Base-by-base conservation (phyloP, 2,113 vertebrate genomes). In the Cranoglanis bouderius region DNA sequence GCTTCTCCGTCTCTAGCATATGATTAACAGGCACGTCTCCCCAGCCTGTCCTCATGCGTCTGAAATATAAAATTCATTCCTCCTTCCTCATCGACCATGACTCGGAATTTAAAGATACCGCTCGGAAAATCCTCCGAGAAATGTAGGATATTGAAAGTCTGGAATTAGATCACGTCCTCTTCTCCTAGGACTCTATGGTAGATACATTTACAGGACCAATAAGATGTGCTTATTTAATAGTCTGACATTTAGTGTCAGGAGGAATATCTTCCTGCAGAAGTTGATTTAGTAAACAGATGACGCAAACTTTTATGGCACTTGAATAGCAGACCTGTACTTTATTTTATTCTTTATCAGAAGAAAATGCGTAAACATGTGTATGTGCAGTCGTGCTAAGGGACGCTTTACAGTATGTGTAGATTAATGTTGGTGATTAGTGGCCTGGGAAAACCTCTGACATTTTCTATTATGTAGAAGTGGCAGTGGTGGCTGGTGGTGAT, bases 401-500 rank as follows among this genome's bases (percentile, higher is more conserved):
- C 2, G 0, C 16, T 81, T 14, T 18, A 49, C 46, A 49, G 46
- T 10, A 81, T 9, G 49, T 53, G 6, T 3, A 18, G 29, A 19
- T 49, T 51, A 51, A n/a, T 51, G 43, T 18, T 78, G n/a, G 77
- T 53, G 49, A 53, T 53, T 32, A 53, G 49, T 81, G 77, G n/a
- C 29, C 29, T 55, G 29, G 32, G 77, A 53, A 80, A 81, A 53
- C 6, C 29, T 18, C 77, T 81, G 49, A 19, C 49, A 81, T 81
- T 81, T 32, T 32, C 49, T 35, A 53, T 35, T 32, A 55, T n/a
- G 46, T 4, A 35, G 18, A n/a, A 92, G 92, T 91, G 70, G 18
- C 40, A 92, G 92, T 91, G 70, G 88, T 80, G 82, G 85, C 7
- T 82, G 67, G 88, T 87, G 75, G 13, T 90, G 77, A n/a, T 81